A percentile compares a stretch with the other conserved stretches of the same genome.
Evolutionary conservation across 2,113 vertebrate genomes (phyloP).

Genomic region (Hypocryptadius cinnamomeus): DNA sequence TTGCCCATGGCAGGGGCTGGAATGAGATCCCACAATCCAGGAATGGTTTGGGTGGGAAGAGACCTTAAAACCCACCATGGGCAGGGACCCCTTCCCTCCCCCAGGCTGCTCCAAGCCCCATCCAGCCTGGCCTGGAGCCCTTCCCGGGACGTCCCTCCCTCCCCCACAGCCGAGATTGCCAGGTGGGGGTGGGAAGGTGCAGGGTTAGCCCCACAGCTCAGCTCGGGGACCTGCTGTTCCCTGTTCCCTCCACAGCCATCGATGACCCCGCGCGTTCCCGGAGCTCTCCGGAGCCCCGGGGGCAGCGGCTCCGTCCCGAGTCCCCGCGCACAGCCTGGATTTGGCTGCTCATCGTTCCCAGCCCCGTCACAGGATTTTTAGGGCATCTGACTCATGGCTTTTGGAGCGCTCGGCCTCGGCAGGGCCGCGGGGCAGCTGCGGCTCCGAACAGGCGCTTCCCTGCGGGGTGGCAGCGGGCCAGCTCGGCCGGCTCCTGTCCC

Average conservation of each 20-base stretch:
- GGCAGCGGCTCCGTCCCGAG: background rate
- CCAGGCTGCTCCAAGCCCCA: background rate
- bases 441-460: background rate
- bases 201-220: background rate
- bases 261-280: background rate
- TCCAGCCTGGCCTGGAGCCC: background rate
- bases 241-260: background rate
- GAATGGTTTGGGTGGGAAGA: background rate
- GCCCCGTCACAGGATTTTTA: background rate
- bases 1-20: background rate
- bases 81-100: background rate
- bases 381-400: background rate
- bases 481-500: background rate
- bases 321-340: rapidly evolving
- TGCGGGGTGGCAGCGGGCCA: background rate
- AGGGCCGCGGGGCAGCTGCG: background rate
- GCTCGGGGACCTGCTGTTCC: background rate
- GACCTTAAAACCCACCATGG: rapidly evolving
- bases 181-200: rapidly evolving
- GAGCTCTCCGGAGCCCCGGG: no score
- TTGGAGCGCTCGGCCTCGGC: background rate
- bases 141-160: background rate
- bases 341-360: background rate
- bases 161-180: rapidly evolving
- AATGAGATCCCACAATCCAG: rapidly evolving